Evolutionary conservation across 1,140 invertebrate species (phyloP), one percentile per base, ranked within the genome.

Genomic region (Nebria ingens): DNA sequence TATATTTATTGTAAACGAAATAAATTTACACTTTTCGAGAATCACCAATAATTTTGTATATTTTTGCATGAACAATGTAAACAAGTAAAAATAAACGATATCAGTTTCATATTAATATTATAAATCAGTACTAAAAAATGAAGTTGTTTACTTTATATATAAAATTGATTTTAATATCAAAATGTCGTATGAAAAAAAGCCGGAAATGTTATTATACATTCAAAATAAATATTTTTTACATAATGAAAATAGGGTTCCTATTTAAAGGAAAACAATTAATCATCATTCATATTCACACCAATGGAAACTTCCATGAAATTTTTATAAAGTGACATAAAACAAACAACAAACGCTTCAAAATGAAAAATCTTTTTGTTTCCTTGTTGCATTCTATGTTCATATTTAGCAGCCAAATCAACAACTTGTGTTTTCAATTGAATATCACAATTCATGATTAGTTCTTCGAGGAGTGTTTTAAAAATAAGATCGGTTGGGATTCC

Each of bases 361-460:
- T 99, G 94, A 65, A 94, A 96, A 62, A 98, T 97, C n/a, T 85
- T 79, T 74, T 98, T 98, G 56, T 86, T 89, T 13, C 95, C 94
- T 45, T 85, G 76, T 62, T 87, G 83, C 77, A 97, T 84, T 56
- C 89, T 79, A 68, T 97, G 90, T 69, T 99, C 94, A 73, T 89
- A 95, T 52, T 82, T 79, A 0, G 93, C 89, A 11, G 96, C 96
- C 61, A 86, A 73, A 57, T 83, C 81, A 0, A 90, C 84, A 2
- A 97, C 82, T 71, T 93, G 81, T 17, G 81, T 82, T 75, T 95
- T 96, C 58, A 98, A 74, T 56, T 88, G 79, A 63, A 89, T 82
- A 74, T 97, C 93, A 76, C 93, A 97, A 66, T 91, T 94, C 59
- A 81, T 80, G 2, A 94, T 79, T 45, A 97, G 72, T 65, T 95